Evolutionary conservation across 2,113 vertebrate genomes (phyloP).

Genomic region (Paratilapia polleni): DNA sequence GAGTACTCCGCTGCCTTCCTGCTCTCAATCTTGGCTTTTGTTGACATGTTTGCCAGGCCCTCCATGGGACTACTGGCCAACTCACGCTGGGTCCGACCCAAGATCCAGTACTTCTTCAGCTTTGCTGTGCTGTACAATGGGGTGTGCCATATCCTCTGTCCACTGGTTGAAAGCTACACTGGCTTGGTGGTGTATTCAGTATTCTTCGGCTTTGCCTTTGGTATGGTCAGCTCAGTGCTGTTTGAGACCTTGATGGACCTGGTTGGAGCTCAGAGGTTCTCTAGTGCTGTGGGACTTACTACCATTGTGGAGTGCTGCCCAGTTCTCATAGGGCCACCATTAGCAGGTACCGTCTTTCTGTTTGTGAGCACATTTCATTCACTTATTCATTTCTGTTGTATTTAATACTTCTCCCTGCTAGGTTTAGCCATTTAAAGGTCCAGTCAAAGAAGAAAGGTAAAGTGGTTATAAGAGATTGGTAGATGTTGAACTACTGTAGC

Average conservation of each 20-base stretch:
- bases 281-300: constrained; percentile 95
- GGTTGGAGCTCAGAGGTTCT: constrained; percentile 91
- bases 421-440: too few relatives aligned
- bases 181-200: constrained; percentile 90
- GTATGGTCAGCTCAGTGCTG: constrained; percentile 95
- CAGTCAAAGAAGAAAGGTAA: background rate
- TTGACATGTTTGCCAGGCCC: constrained; percentile 96
- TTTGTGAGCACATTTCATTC: background rate
- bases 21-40: constrained; percentile 93
- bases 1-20: constrained; percentile 94
- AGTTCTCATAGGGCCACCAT: constrained; percentile 92
- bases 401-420: background rate
- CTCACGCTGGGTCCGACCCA: constrained; percentile 87
- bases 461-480: background rate
- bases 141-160: constrained; percentile 90
- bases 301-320: constrained; percentile 94
- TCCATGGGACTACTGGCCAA: constrained; percentile 92
- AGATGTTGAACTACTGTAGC: rapidly evolving
- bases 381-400: background rate
- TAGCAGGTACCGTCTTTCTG: constrained; percentile 86
- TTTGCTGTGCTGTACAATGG: constrained; percentile 93
- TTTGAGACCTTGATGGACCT: constrained; percentile 98
- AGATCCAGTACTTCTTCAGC: constrained; percentile 96
- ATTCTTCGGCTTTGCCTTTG: constrained; percentile 96
- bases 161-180: constrained; percentile 85